Evolutionary conservation across 2,888 invertebrate species (phyloP).

Genomic region (Lapara coniferarum): DNA sequence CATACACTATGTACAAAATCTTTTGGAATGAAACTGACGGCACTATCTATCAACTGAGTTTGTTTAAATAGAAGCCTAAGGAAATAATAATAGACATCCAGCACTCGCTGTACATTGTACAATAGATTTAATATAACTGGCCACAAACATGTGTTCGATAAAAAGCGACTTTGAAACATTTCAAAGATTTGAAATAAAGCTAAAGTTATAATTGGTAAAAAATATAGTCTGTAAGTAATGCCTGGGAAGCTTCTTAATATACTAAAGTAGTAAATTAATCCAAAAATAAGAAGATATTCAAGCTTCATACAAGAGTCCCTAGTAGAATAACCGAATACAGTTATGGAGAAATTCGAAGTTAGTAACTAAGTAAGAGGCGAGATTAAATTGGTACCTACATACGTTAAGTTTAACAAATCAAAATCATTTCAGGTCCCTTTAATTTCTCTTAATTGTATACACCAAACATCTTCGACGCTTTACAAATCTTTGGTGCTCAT

Average conservation of each 20-base stretch:
- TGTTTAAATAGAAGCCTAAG: slow-evolving; percentile 49
- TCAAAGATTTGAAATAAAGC: slow-evolving; percentile 45
- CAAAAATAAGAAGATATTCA: slow-evolving; percentile 71
- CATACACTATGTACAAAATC: slow-evolving; percentile 6
- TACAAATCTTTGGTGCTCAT: slow-evolving; percentile 83
- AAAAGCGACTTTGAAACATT: slow-evolving; percentile 49
- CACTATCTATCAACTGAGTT: slow-evolving; percentile 30
- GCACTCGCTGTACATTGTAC: slow-evolving; percentile 58
- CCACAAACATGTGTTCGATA: slow-evolving; percentile 73
- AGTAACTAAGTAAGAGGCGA: slow-evolving; percentile 71
- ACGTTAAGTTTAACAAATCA: slow-evolving; percentile 75
- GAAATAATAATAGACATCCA: slow-evolving; percentile 59
- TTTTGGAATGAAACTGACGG: slow-evolving; percentile 42
- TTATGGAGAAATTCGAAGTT: slow-evolving; percentile 62
- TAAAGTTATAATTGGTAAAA: slow-evolving; percentile 38
- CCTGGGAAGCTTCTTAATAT: slow-evolving; percentile 64
- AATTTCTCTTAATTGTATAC: slow-evolving; percentile 81
- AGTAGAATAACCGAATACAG: slow-evolving; percentile 65
- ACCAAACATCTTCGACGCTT: slow-evolving; percentile 77
- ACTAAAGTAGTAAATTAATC: slow-evolving; percentile 70
- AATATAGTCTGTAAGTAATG: slow-evolving; percentile 46
- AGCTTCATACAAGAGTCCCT: slow-evolving; percentile 57
- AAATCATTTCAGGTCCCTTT: slow-evolving; percentile 82
- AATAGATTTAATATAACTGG: slow-evolving; percentile 78
- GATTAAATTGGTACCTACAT: slow-evolving; percentile 81